Conservation (phyloP, 2,888 invertebrate species). For the Chrysotoxum bicinctum region DNA sequence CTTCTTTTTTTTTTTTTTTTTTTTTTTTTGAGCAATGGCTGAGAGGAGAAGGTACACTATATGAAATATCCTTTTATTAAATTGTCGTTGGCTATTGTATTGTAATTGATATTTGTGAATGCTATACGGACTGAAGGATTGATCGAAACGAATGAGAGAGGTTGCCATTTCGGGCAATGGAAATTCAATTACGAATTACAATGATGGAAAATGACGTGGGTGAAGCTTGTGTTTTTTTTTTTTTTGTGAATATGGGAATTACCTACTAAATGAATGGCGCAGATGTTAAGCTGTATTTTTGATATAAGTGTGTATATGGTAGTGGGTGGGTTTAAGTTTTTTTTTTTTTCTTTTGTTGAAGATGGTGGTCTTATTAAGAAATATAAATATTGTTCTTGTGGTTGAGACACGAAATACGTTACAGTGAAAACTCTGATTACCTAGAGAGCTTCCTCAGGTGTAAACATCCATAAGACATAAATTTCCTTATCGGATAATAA, state of each 20-base stretch:
- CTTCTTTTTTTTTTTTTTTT: conserved; percentile 28
- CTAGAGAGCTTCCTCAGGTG: too few species aligned
- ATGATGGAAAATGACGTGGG: conserved; percentile 43
- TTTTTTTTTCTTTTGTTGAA: not conserved
- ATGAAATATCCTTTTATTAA: conserved; percentile 66
- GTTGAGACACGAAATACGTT: too few species aligned
- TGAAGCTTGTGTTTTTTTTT: conserved; percentile 17
- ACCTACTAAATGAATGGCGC: conserved; percentile 48
- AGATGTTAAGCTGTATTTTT: conserved; percentile 53
- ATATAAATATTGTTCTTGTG: too few species aligned
- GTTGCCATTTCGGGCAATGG: conserved; percentile 21
- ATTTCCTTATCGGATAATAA: too few species aligned
- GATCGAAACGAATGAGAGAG: not conserved
- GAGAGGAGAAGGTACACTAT: conserved; percentile 7
- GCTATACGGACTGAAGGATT: conserved; percentile 20
- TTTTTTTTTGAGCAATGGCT: not conserved
- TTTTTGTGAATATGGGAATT: not conserved
- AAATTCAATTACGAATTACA: conserved; percentile 67
- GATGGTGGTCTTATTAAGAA: too few species aligned
- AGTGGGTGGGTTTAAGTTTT: not conserved
- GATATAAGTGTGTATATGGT: too few species aligned
- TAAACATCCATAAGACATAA: too few species aligned
- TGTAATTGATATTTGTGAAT: conserved; percentile 71
- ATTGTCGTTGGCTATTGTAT: conserved; percentile 65
- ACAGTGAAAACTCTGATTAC: too few species aligned